Evolutionary conservation across 2,888 invertebrate species (phyloP).

Genomic region (Disparrhopalites patrizii): DNA sequence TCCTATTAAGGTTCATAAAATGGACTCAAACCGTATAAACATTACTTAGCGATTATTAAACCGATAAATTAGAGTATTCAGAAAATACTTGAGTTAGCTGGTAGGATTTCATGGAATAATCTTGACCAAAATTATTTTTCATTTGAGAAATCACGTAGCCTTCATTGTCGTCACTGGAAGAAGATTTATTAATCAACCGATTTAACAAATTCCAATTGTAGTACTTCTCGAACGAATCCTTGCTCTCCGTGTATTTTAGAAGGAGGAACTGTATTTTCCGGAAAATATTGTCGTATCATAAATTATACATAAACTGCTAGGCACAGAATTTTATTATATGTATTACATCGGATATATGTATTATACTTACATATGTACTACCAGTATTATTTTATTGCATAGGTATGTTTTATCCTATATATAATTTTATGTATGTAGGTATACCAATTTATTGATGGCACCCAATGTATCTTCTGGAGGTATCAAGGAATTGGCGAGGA

Average conservation of each 20-base stretch:
- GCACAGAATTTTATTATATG: no score
- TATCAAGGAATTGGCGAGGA: background rate
- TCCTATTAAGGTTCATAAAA: background rate
- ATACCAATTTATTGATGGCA: conserved; percentile 8
- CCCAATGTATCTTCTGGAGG: background rate
- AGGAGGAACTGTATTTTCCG: conserved; percentile 2
- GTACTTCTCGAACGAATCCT: conserved; percentile 24
- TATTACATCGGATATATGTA: no score
- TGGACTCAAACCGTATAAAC: background rate
- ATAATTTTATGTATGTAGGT: background rate
- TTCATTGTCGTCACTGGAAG: background rate
- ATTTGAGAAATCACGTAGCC: conserved; percentile 8
- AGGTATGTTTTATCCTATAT: background rate
- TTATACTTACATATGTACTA: no score
- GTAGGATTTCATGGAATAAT: conserved; percentile 8
- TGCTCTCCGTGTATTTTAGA: conserved; percentile 19
- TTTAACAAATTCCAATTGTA: conserved; percentile 15
- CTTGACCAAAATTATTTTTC: conserved; percentile 11
- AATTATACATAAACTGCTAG: no score
- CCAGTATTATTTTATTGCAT: background rate
- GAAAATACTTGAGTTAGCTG: conserved; percentile 11
- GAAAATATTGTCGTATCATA: background rate
- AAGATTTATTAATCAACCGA: conserved; percentile 11
- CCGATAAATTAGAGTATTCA: background rate
- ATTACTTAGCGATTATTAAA: no score